phyloP scores from a whole-genome alignment of 2,113 vertebrate genomes.

The Thunnus thynnus region DNA sequence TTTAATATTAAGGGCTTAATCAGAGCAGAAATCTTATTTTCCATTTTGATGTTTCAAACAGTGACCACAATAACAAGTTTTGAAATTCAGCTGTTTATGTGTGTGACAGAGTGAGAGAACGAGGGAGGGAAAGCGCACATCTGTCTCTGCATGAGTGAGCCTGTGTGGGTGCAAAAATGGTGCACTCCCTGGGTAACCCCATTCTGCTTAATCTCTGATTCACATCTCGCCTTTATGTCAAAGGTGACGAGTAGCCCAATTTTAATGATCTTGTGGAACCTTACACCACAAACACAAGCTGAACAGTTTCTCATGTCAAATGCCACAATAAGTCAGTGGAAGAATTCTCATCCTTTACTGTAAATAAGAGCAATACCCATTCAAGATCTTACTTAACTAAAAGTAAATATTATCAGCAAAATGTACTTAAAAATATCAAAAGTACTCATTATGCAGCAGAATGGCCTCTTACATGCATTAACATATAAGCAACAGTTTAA shows the following conservation, averaged over 20 bases:
- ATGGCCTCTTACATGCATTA: neutral
- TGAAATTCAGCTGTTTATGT: neutral
- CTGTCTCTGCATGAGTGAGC: neutral
- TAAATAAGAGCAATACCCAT: too few species aligned
- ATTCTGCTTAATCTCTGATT: neutral
- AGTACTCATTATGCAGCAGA: neutral
- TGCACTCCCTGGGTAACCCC: slow-evolving; percentile 3
- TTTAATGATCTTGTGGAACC: neutral
- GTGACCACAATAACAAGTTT: neutral
- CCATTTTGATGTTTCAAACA: too few species aligned
- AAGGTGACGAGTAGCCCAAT: neutral
- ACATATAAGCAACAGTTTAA: neutral
- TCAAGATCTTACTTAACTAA: too few species aligned
- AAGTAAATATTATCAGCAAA: too few species aligned
- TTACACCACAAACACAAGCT: neutral
- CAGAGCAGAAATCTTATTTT: too few species aligned
- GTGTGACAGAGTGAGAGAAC: neutral
- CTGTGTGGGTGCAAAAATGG: slow-evolving; percentile 16
- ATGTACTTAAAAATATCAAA: too few species aligned
- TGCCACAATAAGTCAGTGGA: neutral
- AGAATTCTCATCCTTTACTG: neutral
- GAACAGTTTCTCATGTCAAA: neutral
- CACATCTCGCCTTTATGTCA: neutral
- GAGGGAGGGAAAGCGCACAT: neutral
- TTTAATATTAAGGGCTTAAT: too few species aligned